These are phyloP conservation scores for Ophonus ardosiacus DNA, from an alignment of 2,888 invertebrate species.

Conservation along the genomic window DNA sequence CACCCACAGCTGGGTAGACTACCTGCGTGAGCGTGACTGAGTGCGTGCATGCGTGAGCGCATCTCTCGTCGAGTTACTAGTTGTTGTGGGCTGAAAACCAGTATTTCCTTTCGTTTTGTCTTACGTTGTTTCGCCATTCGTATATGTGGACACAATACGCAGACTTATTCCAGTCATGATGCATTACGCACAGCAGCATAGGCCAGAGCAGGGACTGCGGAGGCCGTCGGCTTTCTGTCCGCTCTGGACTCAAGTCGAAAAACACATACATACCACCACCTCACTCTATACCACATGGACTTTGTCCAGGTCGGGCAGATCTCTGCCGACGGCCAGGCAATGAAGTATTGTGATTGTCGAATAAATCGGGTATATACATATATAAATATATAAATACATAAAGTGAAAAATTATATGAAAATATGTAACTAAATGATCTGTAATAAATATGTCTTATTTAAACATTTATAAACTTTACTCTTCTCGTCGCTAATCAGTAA, in stretches of 20 bases:
- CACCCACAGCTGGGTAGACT: conserved; percentile 63
- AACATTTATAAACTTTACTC: conserved; percentile 48
- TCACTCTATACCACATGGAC: neutral
- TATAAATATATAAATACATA: conserved; percentile 74
- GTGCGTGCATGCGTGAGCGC: conserved; percentile 56
- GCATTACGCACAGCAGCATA: conserved; percentile 62
- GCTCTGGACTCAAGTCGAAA: neutral
- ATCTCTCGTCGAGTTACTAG: conserved; percentile 68
- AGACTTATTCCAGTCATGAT: conserved; percentile 69
- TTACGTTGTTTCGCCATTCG: conserved; percentile 72
- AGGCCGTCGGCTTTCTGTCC: conserved; percentile 69
- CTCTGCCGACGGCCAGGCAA: conserved; percentile 57
- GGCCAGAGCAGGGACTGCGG: conserved; percentile 67
- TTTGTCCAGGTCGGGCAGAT: conserved; percentile 34
- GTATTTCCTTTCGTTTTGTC: conserved; percentile 73
- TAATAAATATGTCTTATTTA: conserved; percentile 75
- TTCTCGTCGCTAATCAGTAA: conserved; percentile 21
- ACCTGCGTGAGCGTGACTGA: conserved; percentile 58
- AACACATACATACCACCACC: neutral
- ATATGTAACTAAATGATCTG: conserved; percentile 74
- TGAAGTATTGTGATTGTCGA: conserved; percentile 66
- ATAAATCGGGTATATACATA: conserved; percentile 75
- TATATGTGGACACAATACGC: conserved; percentile 70
- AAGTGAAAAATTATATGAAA: conserved; percentile 73
- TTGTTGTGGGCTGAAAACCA: conserved; percentile 73